A percentile compares a stretch with the other conserved stretches of the same genome.
Evolutionary conservation across 2,113 vertebrate genomes (phyloP).

Genomic region (Todiramphus saurophagus): DNA sequence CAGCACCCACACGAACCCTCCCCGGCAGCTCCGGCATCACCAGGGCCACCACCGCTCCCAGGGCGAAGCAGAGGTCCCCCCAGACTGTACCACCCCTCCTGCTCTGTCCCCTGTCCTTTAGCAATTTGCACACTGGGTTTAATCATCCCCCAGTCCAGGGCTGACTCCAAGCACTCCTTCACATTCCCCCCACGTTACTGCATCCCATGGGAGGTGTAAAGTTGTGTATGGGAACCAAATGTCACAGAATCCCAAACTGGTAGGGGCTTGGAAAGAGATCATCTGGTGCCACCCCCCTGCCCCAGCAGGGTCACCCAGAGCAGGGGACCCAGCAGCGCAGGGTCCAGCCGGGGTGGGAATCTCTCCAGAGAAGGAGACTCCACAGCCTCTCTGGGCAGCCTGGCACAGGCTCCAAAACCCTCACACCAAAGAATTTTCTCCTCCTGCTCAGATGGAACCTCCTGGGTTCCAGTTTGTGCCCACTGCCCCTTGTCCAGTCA

Average conservation of each 20-base stretch:
- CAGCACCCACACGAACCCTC: not conserved
- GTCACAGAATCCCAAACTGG: not conserved
- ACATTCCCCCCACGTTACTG: not conserved
- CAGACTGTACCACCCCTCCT: not conserved
- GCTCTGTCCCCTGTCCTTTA: not conserved
- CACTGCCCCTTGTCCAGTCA: not conserved
- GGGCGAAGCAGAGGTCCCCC: not conserved
- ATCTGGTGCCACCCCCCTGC: not conserved
- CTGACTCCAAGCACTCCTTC: not conserved
- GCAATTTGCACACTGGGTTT: not conserved
- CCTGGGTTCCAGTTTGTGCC: not conserved
- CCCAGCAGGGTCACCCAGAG: not conserved
- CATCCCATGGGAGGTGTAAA: not conserved
- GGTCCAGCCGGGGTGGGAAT: not conserved
- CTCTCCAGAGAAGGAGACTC: not conserved
- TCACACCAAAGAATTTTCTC: not conserved
- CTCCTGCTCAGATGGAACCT: not conserved
- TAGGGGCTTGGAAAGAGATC: not conserved
- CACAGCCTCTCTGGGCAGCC: not conserved
- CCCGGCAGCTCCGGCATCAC: rapidly evolving
- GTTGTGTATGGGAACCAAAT: not conserved
- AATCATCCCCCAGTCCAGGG: not conserved
- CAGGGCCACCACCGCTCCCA: not conserved
- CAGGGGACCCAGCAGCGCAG: not conserved
- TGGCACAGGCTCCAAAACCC: not conserved